A percentile compares a stretch with the other conserved stretches of the same genome.
These are phyloP conservation scores for Drosophila peninsularis DNA, from an alignment of 2,888 invertebrate genomes.

Conservation along the genomic window DNA sequence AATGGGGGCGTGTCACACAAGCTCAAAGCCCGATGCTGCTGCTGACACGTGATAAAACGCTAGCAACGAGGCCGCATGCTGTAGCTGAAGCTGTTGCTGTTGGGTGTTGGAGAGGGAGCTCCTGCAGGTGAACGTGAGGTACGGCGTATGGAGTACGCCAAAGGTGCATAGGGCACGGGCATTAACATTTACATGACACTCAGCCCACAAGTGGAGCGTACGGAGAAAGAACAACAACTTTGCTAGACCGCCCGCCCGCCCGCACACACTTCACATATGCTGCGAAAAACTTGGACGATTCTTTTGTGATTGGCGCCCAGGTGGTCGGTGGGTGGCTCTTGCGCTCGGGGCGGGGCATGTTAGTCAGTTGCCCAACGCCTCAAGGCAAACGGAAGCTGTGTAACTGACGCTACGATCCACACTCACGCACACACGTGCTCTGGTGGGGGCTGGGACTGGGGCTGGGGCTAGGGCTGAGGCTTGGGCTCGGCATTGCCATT, in stretches of 20 bases:
- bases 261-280: conserved; percentile 36
- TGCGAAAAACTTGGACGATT: conserved; percentile 70
- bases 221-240: conserved; percentile 59
- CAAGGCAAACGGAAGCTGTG: conserved; percentile 76
- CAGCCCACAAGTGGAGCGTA: conserved; percentile 47
- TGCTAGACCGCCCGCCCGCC: background rate
- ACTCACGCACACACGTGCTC: conserved; percentile 17
- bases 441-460: conserved; percentile 15
- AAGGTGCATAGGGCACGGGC: conserved; percentile 74
- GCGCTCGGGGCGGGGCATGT: conserved; percentile 26
- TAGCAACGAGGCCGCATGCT: conserved; percentile 51
- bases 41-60: conserved; percentile 80
- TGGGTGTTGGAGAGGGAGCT: conserved; percentile 4
- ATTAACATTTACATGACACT: conserved; percentile 79
- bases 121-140: conserved; percentile 32
- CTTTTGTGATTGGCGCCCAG: conserved; percentile 72
- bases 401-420: conserved; percentile 65
- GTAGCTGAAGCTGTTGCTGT: conserved; percentile 15
- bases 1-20: conserved; percentile 48
- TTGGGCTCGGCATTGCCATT: conserved; percentile 62
- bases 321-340: conserved; percentile 45
- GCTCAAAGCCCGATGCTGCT: conserved; percentile 72
- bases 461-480: conserved; percentile 20
- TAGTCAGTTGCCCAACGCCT: conserved; percentile 58
- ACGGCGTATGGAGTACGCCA: conserved; percentile 34